A percentile compares a stretch with the other conserved stretches of the same genome.
phyloP scores from a whole-genome alignment of 2,888 invertebrate species.

The Agrilus biguttatus region DNA sequence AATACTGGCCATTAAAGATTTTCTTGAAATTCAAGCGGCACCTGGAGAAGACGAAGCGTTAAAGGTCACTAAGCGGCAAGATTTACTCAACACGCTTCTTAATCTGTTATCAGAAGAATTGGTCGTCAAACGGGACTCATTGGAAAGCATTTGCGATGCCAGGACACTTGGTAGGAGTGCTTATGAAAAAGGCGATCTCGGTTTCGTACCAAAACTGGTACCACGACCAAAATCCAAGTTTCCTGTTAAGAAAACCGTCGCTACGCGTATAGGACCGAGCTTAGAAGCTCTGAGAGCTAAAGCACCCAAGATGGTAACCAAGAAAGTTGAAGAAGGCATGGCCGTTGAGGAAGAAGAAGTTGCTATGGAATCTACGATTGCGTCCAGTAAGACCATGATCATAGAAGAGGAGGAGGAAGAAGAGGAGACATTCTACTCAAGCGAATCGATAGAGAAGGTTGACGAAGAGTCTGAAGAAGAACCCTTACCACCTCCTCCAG shows the following conservation, averaged over 20 bases:
- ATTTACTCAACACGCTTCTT: constrained; percentile 32
- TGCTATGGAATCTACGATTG: background rate
- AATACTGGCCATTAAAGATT: constrained; percentile 42
- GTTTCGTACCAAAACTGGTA: constrained; percentile 44
- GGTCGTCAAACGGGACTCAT: too few species aligned
- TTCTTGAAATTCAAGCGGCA: constrained; percentile 34
- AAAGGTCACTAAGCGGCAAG: constrained; percentile 37
- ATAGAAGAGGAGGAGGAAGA: too few species aligned
- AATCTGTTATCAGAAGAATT: too few species aligned
- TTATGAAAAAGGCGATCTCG: constrained; percentile 53
- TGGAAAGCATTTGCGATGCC: too few species aligned
- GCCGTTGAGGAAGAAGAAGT: constrained; percentile 18
- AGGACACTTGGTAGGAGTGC: constrained; percentile 18
- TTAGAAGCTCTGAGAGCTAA: constrained; percentile 14
- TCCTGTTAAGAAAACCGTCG: constrained; percentile 19
- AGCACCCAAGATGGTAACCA: constrained; percentile 17
- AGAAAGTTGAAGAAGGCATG: constrained; percentile 24
- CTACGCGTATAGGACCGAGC: constrained; percentile 20
- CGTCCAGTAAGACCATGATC: too few species aligned
- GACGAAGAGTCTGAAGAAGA: background rate
- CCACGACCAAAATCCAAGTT: constrained; percentile 16
- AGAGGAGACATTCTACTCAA: too few species aligned
- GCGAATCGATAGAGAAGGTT: background rate
- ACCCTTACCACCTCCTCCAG: background rate
- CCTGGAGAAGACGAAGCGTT: constrained; percentile 32